A percentile compares a stretch with the other conserved stretches of the same genome.
These are phyloP conservation scores for Tragelaphus strepsiceros DNA, from an alignment of 2,113 vertebrate genomes.

Conservation along the genomic window DNA sequence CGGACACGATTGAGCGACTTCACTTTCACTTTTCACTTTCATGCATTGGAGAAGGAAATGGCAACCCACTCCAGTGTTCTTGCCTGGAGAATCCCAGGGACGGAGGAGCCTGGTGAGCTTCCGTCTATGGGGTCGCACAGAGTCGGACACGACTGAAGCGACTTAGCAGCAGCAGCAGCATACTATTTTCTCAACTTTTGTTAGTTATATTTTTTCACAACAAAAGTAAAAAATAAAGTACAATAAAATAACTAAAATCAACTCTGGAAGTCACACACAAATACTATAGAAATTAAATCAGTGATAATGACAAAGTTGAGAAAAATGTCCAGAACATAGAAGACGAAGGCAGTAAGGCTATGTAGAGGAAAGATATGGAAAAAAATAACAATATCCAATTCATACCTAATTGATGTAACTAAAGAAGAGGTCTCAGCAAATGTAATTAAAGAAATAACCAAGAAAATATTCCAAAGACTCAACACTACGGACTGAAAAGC, in stretches of 20 bases:
- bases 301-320: neutral
- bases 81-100: too few relatives aligned
- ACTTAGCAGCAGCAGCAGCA: too few relatives aligned
- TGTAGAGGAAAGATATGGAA: neutral
- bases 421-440: neutral
- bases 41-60: too few relatives aligned
- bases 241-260: neutral
- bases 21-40: too few relatives aligned
- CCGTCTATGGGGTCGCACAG: too few relatives aligned
- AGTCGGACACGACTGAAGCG: too few relatives aligned
- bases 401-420: neutral
- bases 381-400: neutral
- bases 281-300: neutral
- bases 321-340: neutral
- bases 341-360: neutral
- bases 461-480: neutral
- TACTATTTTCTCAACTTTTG: neutral
- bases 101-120: too few relatives aligned
- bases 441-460: neutral
- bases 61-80: too few relatives aligned
- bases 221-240: neutral
- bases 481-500: neutral
- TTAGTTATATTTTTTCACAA: neutral
- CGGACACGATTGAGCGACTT: too few relatives aligned
- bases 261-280: neutral